phyloP scores from a whole-genome alignment of 2,113 vertebrate species.

The Procavia capensis region DNA sequence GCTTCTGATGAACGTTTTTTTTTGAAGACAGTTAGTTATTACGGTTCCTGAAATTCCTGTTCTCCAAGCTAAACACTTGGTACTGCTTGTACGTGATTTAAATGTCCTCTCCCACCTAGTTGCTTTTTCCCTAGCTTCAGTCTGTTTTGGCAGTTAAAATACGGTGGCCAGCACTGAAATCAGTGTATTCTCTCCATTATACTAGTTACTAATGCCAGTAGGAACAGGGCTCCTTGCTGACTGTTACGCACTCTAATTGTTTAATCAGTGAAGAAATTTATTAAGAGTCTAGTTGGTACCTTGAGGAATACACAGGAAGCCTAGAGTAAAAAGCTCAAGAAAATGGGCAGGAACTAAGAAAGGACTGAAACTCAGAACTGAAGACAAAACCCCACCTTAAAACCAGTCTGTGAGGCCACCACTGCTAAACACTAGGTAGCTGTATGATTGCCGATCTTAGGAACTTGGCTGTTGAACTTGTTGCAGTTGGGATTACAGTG shows the following conservation, averaged over 20 bases:
- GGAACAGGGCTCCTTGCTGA: neutral
- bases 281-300: neutral
- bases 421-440: neutral
- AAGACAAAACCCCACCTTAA: neutral
- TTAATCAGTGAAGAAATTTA: neutral
- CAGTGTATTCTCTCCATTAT: neutral
- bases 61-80: neutral
- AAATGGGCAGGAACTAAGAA: neutral
- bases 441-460: neutral
- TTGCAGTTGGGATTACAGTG: neutral
- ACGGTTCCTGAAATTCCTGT: neutral
- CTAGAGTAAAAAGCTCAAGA: neutral
- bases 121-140: neutral
- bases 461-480: neutral
- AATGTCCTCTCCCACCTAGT: neutral
- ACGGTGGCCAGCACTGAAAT: neutral
- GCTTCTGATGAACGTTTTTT: neutral
- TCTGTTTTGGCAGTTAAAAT: neutral
- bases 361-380: neutral
- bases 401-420: neutral
- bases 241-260: neutral
- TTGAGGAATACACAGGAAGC: neutral
- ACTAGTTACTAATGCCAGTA: neutral
- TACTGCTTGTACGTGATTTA: neutral
- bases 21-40: neutral